phyloP scores from a whole-genome alignment of 2,797 vertebrate genomes.

The Chelon auratus region DNA sequence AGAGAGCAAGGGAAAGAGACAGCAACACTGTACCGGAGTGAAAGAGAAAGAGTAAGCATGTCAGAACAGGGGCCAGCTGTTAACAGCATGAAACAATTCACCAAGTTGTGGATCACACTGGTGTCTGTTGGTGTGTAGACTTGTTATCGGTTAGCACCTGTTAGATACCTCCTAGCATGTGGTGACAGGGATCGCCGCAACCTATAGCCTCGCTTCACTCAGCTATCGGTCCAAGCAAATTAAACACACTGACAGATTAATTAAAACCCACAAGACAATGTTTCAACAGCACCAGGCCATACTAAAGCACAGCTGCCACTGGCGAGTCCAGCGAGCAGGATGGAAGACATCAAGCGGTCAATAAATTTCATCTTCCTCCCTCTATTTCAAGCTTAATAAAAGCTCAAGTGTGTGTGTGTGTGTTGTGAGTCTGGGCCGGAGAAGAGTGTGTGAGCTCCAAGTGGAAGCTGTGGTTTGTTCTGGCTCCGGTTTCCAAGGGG shows the following conservation, averaged over 20 bases:
- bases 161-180: slow-evolving; percentile 37
- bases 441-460: slow-evolving; percentile 45
- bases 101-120: slow-evolving; percentile 20
- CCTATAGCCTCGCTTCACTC: slow-evolving; percentile 25
- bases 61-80: slow-evolving; percentile 65
- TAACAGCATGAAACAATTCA: slow-evolving; percentile 59
- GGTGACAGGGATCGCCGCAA: slow-evolving; percentile 39
- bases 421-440: slow-evolving; percentile 54
- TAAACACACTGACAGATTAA: slow-evolving; percentile 65
- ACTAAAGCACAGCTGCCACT: slow-evolving; percentile 42
- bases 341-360: slow-evolving; percentile 31
- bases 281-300: slow-evolving; percentile 32
- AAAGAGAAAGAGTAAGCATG: slow-evolving; percentile 39
- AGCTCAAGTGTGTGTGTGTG: slow-evolving; percentile 40
- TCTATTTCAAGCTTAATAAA: slow-evolving; percentile 71
- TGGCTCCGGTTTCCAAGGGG: slow-evolving; percentile 67
- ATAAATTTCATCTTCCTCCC: slow-evolving; percentile 49
- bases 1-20: slow-evolving; percentile 28
- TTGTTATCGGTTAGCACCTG: slow-evolving; percentile 47
- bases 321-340: slow-evolving; percentile 13
- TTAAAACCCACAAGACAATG: slow-evolving; percentile 61
- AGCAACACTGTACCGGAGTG: slow-evolving; percentile 23
- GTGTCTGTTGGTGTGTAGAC: slow-evolving; percentile 30
- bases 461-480: slow-evolving; percentile 74
- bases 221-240: slow-evolving; percentile 38